Percentiles rank a stretch among this genome's conserved stretches.
Evolutionary conservation across 2,113 vertebrate species (phyloP).

Genomic region (Elgaria multicarinata): DNA sequence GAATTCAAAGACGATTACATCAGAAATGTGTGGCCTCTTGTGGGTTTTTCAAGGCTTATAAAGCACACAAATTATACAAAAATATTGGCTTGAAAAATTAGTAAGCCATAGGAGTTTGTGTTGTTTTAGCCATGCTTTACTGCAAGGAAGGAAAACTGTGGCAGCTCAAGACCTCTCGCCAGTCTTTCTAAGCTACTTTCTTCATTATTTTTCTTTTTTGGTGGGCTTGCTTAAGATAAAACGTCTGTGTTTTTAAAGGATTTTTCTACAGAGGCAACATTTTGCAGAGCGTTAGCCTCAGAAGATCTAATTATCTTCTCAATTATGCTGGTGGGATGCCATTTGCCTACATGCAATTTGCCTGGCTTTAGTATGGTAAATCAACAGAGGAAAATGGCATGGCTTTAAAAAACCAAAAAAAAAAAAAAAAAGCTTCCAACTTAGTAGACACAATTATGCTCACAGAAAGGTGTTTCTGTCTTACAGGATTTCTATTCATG

Average conservation of each 20-base stretch:
- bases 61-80: slow-evolving; percentile 85
- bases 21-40: slow-evolving; percentile 81
- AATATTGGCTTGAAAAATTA: slow-evolving; percentile 87
- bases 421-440: not conserved
- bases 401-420: not conserved
- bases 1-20: slow-evolving; percentile 88
- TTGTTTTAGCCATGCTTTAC: slow-evolving; percentile 84
- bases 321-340: not conserved
- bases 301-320: slow-evolving; percentile 12
- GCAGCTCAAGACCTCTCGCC: slow-evolving; percentile 71
- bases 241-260: slow-evolving; percentile 49
- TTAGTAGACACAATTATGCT: not conserved
- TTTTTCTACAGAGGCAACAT: slow-evolving; percentile 45
- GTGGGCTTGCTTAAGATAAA: slow-evolving; percentile 62
- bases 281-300: not conserved
- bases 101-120: slow-evolving; percentile 83
- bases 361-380: not conserved
- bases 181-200: slow-evolving; percentile 71
- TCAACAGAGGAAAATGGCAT: not conserved
- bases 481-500: not conserved
- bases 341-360: slow-evolving; percentile 13
- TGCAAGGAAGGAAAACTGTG: slow-evolving; percentile 78
- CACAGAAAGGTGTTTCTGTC: not conserved
- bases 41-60: slow-evolving; percentile 81
- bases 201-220: slow-evolving; percentile 74